Evolutionary conservation across 2,797 vertebrate genomes (phyloP), one percentile per base, ranked within the genome.

Genomic region (Sorex maritimensis): DNA sequence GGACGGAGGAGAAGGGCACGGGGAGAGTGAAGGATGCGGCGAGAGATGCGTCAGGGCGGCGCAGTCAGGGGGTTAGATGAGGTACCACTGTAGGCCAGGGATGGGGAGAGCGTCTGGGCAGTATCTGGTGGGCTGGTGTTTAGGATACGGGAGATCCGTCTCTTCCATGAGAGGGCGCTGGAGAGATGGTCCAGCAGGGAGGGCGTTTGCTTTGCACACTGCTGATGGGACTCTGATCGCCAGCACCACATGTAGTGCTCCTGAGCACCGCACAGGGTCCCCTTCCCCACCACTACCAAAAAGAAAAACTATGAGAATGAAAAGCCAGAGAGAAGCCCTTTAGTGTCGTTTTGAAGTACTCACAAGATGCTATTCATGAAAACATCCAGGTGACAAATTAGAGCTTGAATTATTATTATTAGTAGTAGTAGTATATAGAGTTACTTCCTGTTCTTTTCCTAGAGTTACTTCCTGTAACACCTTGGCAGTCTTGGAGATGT

Each of bases 401-500:
- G 10, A 21, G n/a, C 24, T 7, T 24, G 58, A 34, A 21, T 80
- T 80, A 30, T 17, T 58, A 17, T 58, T 17, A 17, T 19, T 17
- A 15, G 17, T 17, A 19, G 55, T 34, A 34, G 34, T 34, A 34
- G 34, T 34, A 34, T 34, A 34, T 52, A 52, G 55, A 58, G 55
- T 58, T 58, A 17, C 38, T 93, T 73, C 77, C 63, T 13, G 28
- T 65, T 14, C 52, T 78, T 77, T 89, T 72, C 49, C 49, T 89
- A 19, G 6, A 49, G 19, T 83, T 73, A 38, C 26, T 72, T 80
- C 86, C 49, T 58, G 4, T 77, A 17, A 6, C 21, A 4, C 12
- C 13, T 1, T 21, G 77, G n/a, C 30, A 68, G 21, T 68, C 38
- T 83, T 86, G 68, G 34, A 85, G 81, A 69, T 68, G 4, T 4